phyloP scores from a whole-genome alignment of 2,113 vertebrate species.

The Ceyx margarethae region DNA sequence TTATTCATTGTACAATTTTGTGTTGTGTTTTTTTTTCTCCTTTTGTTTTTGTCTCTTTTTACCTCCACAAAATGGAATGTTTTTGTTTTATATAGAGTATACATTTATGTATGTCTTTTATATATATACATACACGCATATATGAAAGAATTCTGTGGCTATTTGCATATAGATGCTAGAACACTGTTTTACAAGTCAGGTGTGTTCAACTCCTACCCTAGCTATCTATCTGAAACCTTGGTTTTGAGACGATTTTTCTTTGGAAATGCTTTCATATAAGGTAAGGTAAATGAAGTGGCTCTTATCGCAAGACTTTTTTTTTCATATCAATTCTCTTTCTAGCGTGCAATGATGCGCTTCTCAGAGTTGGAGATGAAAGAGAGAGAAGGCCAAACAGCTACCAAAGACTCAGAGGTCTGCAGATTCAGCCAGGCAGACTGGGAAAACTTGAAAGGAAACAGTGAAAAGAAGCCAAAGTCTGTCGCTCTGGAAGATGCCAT shows the following conservation, averaged over 20 bases:
- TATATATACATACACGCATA: background rate
- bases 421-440: constrained; percentile 81
- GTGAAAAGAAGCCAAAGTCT: constrained; percentile 82
- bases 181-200: constrained; percentile 43
- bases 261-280: constrained; percentile 78
- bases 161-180: constrained; percentile 67
- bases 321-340: constrained; percentile 83
- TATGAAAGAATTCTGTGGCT: constrained; percentile 67
- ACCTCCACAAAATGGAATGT: constrained; percentile 68
- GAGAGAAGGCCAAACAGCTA: constrained; percentile 85
- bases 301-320: constrained; percentile 74
- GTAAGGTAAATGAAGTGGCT: constrained; percentile 71
- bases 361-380: constrained; percentile 97
- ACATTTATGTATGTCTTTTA: constrained; percentile 46
- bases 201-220: constrained; percentile 62
- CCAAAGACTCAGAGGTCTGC: constrained; percentile 85
- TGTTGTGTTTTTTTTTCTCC: constrained; percentile 63
- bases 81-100: constrained; percentile 66
- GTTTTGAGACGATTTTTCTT: constrained; percentile 73
- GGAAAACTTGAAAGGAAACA: constrained; percentile 83
- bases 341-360: constrained; percentile 96
- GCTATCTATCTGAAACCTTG: constrained; percentile 64
- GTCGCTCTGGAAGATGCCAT: constrained; percentile 76
- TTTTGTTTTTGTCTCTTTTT: constrained; percentile 67
- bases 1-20: constrained; percentile 78